Evolutionary conservation across 2,888 invertebrate species (phyloP).

Genomic region (Dryomyza anilis): DNA sequence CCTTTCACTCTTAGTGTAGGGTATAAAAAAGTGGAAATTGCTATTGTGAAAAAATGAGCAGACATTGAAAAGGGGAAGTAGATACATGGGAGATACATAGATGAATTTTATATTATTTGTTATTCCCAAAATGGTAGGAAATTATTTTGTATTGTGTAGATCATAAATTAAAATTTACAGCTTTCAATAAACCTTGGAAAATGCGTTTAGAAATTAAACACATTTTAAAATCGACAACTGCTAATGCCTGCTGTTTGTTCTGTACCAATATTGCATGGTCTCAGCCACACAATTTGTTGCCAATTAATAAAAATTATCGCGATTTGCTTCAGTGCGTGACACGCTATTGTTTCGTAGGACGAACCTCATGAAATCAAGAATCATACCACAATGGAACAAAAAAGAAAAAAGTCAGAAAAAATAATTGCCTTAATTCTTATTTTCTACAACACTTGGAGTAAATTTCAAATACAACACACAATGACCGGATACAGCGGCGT

Average conservation of each 20-base stretch:
- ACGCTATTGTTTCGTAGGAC: not conserved
- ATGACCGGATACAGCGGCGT: constrained; percentile 12
- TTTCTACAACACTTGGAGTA: not conserved
- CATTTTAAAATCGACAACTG: too few relatives aligned
- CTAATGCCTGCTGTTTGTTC: not conserved
- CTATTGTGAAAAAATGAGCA: too few relatives aligned
- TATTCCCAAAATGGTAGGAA: too few relatives aligned
- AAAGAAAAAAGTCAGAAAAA: not conserved
- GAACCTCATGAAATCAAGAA: not conserved
- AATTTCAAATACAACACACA: not conserved
- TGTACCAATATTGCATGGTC: not conserved
- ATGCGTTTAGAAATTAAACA: too few relatives aligned
- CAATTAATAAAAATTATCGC: constrained; percentile 49
- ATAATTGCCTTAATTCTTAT: not conserved
- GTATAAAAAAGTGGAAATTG: too few relatives aligned
- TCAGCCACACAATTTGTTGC: constrained; percentile 40
- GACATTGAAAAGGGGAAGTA: too few relatives aligned
- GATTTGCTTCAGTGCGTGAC: constrained; percentile 21
- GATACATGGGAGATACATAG: too few relatives aligned
- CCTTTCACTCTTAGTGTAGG: too few relatives aligned
- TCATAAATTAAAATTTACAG: too few relatives aligned
- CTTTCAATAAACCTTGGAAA: too few relatives aligned
- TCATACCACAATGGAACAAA: not conserved
- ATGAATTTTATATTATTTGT: too few relatives aligned
- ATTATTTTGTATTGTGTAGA: too few relatives aligned